phyloP scores from a whole-genome alignment of 2,888 invertebrate genomes.

The Tetanocera ferruginea region DNA sequence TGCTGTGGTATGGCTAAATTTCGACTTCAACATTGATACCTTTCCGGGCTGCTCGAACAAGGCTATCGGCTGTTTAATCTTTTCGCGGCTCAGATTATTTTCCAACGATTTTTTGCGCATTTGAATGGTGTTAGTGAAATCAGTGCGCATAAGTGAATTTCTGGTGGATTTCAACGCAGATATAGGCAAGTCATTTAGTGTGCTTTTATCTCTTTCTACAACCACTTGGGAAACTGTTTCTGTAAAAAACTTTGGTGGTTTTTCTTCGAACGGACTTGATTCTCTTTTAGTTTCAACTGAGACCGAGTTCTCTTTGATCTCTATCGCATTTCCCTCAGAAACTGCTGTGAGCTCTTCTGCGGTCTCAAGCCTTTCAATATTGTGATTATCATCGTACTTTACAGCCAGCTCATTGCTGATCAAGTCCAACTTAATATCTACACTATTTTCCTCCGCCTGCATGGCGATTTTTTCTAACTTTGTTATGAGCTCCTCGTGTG shows the following conservation, averaged over 20 bases:
- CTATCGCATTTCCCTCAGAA: background rate
- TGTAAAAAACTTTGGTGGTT: too few relatives aligned
- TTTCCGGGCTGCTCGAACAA: conserved; percentile 63
- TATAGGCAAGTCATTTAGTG: conserved; percentile 20
- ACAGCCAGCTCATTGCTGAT: conserved; percentile 11
- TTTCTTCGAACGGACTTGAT: too few relatives aligned
- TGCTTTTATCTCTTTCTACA: conserved; percentile 23
- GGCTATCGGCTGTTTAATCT: conserved; percentile 55
- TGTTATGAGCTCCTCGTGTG: conserved; percentile 61
- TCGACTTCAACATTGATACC: conserved; percentile 67
- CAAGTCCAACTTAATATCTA: conserved; percentile 41
- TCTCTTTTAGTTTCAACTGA: too few relatives aligned
- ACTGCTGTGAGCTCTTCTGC: background rate
- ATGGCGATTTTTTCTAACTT: conserved; percentile 67
- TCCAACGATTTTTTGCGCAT: conserved; percentile 70
- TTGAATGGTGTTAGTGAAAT: conserved; percentile 68
- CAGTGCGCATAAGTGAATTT: conserved; percentile 67
- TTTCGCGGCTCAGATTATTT: conserved; percentile 64
- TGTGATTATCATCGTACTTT: conserved; percentile 42
- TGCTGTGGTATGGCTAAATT: conserved; percentile 54
- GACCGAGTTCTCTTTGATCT: background rate
- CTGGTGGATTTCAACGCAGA: conserved; percentile 40
- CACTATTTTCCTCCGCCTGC: conserved; percentile 48
- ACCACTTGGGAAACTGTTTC: background rate
- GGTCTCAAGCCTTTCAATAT: conserved; percentile 11